Percentiles rank a stretch among this genome's conserved stretches.
Conservation (phyloP, 2,113 vertebrate species). For the Leucoraja erinaceus region DNA sequence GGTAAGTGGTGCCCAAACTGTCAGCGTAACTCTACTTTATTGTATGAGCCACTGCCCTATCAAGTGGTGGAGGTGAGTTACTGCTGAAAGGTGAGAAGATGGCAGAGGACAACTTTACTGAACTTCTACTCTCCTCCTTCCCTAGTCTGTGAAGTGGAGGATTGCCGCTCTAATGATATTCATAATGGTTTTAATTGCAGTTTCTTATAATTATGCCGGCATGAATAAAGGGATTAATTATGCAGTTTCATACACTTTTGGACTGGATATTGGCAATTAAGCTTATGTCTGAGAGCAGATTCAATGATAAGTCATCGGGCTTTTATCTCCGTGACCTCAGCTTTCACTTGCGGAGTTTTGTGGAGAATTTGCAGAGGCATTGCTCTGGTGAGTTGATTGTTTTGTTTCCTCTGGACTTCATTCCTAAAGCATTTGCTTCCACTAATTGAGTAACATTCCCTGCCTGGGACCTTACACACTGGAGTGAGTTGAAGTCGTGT, state of each 20-base stretch:
- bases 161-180: neutral
- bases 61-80: neutral
- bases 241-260: neutral
- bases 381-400: neutral
- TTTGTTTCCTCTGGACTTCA: neutral
- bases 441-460: neutral
- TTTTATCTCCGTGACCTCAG: neutral
- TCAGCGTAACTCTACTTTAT: no score
- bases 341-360: neutral
- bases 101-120: neutral
- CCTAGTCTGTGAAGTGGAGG: neutral
- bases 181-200: neutral
- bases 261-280: conserved; percentile 16
- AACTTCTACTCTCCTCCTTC: neutral
- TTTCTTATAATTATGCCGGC: neutral
- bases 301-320: neutral
- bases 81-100: neutral
- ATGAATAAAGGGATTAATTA: neutral
- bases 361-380: neutral
- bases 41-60: neutral
- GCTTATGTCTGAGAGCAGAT: neutral
- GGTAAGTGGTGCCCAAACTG: no score
- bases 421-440: neutral
- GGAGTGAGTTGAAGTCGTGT: neutral
- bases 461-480: no score